phyloP scores from a whole-genome alignment of 2,797 vertebrate genomes.

The Acrossocheilus fasciatus region DNA sequence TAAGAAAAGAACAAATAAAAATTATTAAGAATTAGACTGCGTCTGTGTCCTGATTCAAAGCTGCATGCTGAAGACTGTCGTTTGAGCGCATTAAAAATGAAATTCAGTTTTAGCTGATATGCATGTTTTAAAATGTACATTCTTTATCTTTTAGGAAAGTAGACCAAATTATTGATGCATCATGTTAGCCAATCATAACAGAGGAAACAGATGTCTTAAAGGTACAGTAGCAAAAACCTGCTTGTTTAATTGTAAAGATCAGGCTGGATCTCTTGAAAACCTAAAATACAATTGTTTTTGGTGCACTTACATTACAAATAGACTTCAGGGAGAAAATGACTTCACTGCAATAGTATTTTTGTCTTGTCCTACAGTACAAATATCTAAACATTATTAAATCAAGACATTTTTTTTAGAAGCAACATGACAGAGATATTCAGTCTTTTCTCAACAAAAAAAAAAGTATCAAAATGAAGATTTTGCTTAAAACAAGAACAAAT shows the following conservation, averaged over 20 bases:
- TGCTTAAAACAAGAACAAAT: neutral
- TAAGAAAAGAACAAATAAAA: slow-evolving; percentile 81
- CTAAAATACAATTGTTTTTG: neutral
- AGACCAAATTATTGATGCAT: neutral
- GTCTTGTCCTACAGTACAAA: too few species aligned
- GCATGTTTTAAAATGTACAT: neutral
- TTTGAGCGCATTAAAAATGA: neutral
- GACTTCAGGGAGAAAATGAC: neutral
- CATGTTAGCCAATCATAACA: neutral
- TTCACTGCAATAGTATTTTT: too few species aligned
- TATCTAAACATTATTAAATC: too few species aligned
- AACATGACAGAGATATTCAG: too few species aligned
- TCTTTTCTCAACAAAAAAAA: too few species aligned
- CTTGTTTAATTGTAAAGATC: neutral
- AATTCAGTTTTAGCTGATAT: neutral
- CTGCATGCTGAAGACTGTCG: neutral
- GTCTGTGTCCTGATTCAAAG: slow-evolving; percentile 17
- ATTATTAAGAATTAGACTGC: slow-evolving; percentile 63
- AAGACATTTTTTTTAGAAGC: too few species aligned
- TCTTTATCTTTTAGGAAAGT: neutral
- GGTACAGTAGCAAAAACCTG: neutral
- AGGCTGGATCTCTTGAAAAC: neutral
- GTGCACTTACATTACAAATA: neutral
- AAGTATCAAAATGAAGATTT: neutral
- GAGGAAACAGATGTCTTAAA: too few species aligned